Evolutionary conservation across 2,113 vertebrate genomes (phyloP).

Genomic region (Peromyscus leucopus): DNA sequence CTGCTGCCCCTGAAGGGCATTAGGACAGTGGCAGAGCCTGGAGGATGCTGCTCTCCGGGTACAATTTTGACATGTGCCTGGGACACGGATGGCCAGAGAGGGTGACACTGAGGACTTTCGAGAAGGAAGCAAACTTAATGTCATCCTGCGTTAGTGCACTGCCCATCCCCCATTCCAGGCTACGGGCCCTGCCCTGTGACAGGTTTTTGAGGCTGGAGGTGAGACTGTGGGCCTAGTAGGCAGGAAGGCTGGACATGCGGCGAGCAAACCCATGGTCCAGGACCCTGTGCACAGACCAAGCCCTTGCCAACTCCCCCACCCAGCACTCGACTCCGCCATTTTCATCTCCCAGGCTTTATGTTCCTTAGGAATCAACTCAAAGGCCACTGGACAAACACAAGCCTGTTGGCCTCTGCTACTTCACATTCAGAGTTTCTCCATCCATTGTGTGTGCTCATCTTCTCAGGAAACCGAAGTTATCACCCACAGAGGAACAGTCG

Average conservation of each 20-base stretch:
- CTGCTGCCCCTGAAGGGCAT: accelerated
- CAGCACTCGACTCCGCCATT: background rate
- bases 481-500: too few relatives aligned
- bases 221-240: accelerated
- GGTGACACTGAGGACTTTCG: background rate
- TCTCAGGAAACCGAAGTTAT: background rate
- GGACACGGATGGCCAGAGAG: too few relatives aligned
- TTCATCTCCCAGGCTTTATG: too few relatives aligned
- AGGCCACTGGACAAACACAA: background rate
- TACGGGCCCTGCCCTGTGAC: accelerated
- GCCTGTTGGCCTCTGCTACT: background rate
- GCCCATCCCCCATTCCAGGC: background rate
- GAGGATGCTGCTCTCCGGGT: too few relatives aligned
- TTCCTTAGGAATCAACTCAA: background rate
- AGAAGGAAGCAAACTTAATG: accelerated
- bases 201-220: background rate
- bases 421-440: too few relatives aligned
- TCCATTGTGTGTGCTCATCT: background rate
- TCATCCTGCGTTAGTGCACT: background rate
- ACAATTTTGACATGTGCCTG: background rate
- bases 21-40: background rate
- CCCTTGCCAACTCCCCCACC: background rate
- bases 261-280: background rate
- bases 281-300: background rate
- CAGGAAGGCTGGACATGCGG: background rate